Percentiles rank a stretch among this genome's conserved stretches.
Conservation (phyloP, 2,888 invertebrate genomes). For the Apotomis capreana region DNA sequence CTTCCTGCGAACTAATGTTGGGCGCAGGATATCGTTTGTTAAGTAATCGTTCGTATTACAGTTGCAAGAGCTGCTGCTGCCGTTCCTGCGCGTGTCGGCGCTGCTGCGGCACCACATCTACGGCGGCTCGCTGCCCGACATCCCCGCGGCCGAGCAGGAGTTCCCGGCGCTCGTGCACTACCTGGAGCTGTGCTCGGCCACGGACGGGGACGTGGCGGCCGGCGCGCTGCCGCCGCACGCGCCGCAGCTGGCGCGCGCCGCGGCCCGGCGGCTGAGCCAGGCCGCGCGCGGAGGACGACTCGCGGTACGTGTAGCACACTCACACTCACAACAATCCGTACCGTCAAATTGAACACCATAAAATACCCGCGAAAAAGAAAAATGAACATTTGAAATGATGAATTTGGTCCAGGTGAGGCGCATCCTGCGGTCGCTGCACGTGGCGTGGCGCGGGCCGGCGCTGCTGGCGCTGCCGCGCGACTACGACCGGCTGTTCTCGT, state of each 20-base stretch:
- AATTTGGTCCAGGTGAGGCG: conserved; percentile 76
- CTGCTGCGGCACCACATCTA: conserved; percentile 92
- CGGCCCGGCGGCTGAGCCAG: conserved; percentile 57
- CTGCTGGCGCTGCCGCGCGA: conserved; percentile 93
- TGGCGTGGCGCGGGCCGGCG: conserved; percentile 91
- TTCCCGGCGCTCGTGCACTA: conserved; percentile 91
- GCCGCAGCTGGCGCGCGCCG: conserved; percentile 47
- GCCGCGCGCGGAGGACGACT: conserved; percentile 68
- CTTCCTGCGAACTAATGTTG: no score
- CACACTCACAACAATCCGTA: no score
- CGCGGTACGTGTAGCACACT: conserved; percentile 62
- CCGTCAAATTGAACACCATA: no score
- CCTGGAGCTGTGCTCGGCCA: conserved; percentile 83
- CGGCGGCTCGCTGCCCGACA: conserved; percentile 88
- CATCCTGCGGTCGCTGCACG: conserved; percentile 88
- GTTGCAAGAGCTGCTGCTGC: conserved; percentile 91
- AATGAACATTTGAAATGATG: no score
- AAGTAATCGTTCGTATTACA: conserved; percentile 54
- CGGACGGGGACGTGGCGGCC: conserved; percentile 13
- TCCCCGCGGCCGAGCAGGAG: conserved; percentile 86
- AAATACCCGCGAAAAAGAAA: no score
- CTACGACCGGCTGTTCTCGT: conserved; percentile 92
- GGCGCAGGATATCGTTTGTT: no score
- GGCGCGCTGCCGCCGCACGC: conserved; percentile 47
- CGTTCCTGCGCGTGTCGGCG: conserved; percentile 92